Evolutionary conservation across 2,797 vertebrate species (phyloP), one percentile per base, ranked within the genome.

Genomic region (Streptopelia turtur): DNA sequence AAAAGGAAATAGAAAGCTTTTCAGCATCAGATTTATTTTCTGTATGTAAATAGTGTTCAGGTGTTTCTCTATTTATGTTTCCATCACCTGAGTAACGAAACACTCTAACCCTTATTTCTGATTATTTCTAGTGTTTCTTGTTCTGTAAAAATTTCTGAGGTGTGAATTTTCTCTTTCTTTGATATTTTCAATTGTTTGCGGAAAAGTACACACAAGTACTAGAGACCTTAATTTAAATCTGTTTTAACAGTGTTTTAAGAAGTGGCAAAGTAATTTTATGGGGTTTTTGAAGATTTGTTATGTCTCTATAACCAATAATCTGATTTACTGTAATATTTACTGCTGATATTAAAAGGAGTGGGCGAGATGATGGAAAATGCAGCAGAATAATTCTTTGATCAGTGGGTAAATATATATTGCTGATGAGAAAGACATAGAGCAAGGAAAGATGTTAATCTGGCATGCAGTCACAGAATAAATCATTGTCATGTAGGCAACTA

Each of bases 201-300:
- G 80, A 68, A 75, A 63, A 56, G 11, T 22, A 52, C 11, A 24
- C 8, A 24, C 3, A 41, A 47, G 35, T 71, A 47, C 22, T 9
- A 5, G 30, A 13, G 64, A 55, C 6, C 30, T 76, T 84, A 35
- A 81, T 37, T 22, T 16, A 76, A 52, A 39, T 53, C 16, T 61
- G 7, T 11, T 91, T 86, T 57, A 45, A 8, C 39, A 57, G 5
- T 10, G 3, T 60, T 68, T 22, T 2, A 68, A 27, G 13, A 76
- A 77, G 2, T 3, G 33, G 17, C 3, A 79, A 76, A 79, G 1
- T n/a, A 16, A 60, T 30, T 43, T 78, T 37, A 23, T 31, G 13
- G 3, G 1, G 15, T 0, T 47, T 77, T 41, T 37, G 0, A 21
- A 56, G 13, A 13, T 49, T 12, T 55, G 9, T 79, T 71, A 15